Base-by-base conservation (phyloP, 2,888 invertebrate genomes). In the Ormyrus nitidulus region DNA sequence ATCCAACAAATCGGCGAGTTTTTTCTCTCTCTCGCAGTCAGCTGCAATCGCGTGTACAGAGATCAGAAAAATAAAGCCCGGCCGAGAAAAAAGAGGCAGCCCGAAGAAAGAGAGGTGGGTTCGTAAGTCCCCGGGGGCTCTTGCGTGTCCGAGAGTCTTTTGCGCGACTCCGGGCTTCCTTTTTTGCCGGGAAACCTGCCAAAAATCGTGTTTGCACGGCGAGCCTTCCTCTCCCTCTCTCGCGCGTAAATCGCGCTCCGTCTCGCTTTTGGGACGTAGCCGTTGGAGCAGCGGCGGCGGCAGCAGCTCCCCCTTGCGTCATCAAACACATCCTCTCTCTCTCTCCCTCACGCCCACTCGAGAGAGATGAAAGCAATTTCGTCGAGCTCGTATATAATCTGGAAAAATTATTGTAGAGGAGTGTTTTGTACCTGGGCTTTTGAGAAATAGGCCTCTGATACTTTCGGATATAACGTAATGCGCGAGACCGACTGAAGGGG, bases 401-500 rank as follows among this genome's bases (percentile, higher is more conserved):
- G 71, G 77, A 81, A 77, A 81, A 81, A 81, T 81, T 81, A 81
- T 76, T 79, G 73, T 65, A 59, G 19, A 77, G 53, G 59, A 61
- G 80, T 73, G 73, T 77, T 77, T 80, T 72, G 72, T 80, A 76
- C 76, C 72, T 76, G 71, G 54, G 65, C 65, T 71, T 44, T 75
- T 72, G 56, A 72, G 80, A 77, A 80, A 69, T 77, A 77, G 72
- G 64, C 68, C 76, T 71, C 61, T 54, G 65, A 80, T 80, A 72
- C 72, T 71, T 54, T 54, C 34, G 68, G 68, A 75, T 74, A 69
- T 59, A 61, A 74, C 65, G 66, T 72, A 72, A 69, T 72, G 68
- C 75, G 46, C 48, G 61, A 62, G 66, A 62, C 13, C 7, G 9
- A 8, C n/a, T 10, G 56, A 56, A 8, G 6, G 46, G 61, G 58